Percentiles rank a stretch among this genome's conserved stretches.
Evolutionary conservation across 2,888 invertebrate species (phyloP).

Genomic region (Drosophila trichaetosa): DNA sequence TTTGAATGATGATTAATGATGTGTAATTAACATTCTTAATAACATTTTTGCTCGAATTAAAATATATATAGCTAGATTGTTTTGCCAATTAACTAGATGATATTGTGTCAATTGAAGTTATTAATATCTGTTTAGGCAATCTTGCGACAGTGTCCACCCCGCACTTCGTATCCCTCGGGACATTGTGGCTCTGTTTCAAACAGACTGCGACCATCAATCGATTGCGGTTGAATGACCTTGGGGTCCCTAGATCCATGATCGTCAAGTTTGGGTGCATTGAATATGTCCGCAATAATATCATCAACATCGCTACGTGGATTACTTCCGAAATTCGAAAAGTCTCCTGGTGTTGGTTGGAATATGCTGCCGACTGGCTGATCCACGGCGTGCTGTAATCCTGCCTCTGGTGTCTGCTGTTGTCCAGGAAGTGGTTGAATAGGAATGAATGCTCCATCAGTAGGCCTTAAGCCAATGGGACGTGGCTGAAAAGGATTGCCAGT

Average conservation of each 20-base stretch:
- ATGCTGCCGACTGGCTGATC: background rate
- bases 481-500: conserved; percentile 7
- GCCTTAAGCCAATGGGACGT: background rate
- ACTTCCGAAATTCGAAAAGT: too few relatives aligned
- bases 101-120: background rate
- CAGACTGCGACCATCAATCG: too few relatives aligned
- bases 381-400: conserved; percentile 15
- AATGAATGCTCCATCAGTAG: background rate
- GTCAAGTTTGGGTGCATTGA: too few relatives aligned
- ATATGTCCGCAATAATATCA: conserved; percentile 40
- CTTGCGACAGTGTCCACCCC: conserved; percentile 58
- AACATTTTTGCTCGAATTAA: background rate
- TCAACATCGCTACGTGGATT: conserved; percentile 11
- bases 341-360: too few relatives aligned
- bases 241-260: too few relatives aligned
- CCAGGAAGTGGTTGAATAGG: conserved; percentile 10
- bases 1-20: background rate
- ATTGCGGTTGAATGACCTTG: too few relatives aligned
- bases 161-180: conserved; percentile 32
- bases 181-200: too few relatives aligned
- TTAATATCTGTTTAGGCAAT: conserved; percentile 36
- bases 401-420: background rate
- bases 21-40: background rate
- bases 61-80: background rate
- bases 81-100: background rate